Evolutionary conservation across 2,888 invertebrate genomes (phyloP).

Genomic region (Alloscopus bannaensis): DNA sequence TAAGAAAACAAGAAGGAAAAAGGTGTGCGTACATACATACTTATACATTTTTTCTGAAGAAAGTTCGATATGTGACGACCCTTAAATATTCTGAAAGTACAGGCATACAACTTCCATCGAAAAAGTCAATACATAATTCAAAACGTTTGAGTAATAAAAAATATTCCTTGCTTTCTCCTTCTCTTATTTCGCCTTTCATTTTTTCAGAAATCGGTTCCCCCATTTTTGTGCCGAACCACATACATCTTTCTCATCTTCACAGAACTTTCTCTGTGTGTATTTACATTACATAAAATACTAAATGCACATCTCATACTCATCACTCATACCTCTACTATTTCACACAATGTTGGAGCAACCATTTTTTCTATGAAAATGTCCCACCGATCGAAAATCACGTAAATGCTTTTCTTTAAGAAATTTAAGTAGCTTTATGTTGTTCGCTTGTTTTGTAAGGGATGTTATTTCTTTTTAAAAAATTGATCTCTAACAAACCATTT

Average conservation of each 20-base stretch:
- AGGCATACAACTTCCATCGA: slow-evolving; percentile 33
- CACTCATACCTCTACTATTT: slow-evolving; percentile 38
- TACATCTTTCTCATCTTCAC: slow-evolving; percentile 36
- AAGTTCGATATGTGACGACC: slow-evolving; percentile 3
- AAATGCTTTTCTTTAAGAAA: too few relatives aligned
- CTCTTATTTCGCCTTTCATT: slow-evolving; percentile 35
- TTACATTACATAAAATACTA: not conserved
- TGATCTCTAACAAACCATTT: slow-evolving; percentile 30
- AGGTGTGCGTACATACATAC: not conserved
- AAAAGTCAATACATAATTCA: slow-evolving; percentile 71
- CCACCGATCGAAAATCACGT: too few relatives aligned
- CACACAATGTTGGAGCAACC: slow-evolving; percentile 33
- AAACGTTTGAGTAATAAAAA: slow-evolving; percentile 64
- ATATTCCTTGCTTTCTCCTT: slow-evolving; percentile 47
- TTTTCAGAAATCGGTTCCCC: slow-evolving; percentile 27
- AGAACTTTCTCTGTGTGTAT: slow-evolving; percentile 4
- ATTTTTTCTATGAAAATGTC: not conserved
- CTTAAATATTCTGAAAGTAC: slow-evolving; percentile 27
- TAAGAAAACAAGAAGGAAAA: slow-evolving; percentile 10
- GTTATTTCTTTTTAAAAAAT: slow-evolving; percentile 12
- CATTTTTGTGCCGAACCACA: slow-evolving; percentile 29
- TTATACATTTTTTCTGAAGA: not conserved
- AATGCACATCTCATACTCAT: slow-evolving; percentile 39
- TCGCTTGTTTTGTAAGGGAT: too few relatives aligned
- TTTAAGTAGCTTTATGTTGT: too few relatives aligned